phyloP scores from a whole-genome alignment of 2,888 invertebrate genomes.

The Eupithecia inturbata region DNA sequence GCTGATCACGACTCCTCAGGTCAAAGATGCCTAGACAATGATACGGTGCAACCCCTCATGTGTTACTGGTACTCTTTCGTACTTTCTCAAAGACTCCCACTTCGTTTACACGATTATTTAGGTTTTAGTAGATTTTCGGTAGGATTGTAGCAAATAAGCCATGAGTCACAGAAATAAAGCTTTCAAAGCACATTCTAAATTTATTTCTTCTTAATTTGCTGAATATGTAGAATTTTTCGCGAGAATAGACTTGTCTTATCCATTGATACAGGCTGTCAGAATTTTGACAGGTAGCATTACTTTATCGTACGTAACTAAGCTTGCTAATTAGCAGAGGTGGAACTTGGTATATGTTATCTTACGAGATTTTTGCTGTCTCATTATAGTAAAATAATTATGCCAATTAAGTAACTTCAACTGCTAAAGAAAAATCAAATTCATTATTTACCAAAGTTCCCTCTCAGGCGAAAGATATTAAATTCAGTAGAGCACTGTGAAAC shows the following conservation, averaged over 20 bases:
- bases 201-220: background rate
- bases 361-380: background rate
- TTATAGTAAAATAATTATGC: background rate
- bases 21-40: slow-evolving; percentile 37
- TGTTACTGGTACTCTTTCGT: slow-evolving; percentile 23
- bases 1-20: slow-evolving; percentile 40
- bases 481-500: slow-evolving; percentile 1
- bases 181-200: background rate
- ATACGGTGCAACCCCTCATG: slow-evolving; percentile 26
- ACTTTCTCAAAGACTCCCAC: background rate
- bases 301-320: background rate
- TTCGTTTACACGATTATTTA: background rate
- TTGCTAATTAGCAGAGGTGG: slow-evolving; percentile 4
- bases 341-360: background rate
- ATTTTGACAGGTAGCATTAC: slow-evolving; percentile 4
- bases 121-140: background rate
- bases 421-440: background rate
- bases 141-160: background rate
- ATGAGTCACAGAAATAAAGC: background rate
- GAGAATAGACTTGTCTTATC: slow-evolving; percentile 9
- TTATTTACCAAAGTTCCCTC: background rate
- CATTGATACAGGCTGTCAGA: background rate
- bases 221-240: background rate
- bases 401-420: background rate
- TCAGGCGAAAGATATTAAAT: background rate